phyloP scores from a whole-genome alignment of 2,797 vertebrate species.

The Neosalanx taihuensis region DNA sequence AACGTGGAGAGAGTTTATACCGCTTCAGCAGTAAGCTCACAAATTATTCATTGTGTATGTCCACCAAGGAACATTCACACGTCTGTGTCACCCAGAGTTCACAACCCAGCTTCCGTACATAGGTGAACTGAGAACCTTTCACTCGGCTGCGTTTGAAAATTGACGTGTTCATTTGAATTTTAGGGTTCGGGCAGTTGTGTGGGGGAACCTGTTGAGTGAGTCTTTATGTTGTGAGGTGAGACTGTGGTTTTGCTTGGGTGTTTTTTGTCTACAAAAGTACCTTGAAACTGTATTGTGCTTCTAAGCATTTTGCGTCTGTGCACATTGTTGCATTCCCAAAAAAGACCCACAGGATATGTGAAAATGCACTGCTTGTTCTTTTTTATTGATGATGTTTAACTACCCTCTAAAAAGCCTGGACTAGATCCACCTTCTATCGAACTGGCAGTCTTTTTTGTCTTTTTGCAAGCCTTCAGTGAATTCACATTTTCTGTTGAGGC shows the following conservation, averaged over 20 bases:
- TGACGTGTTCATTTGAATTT: conserved; percentile 52
- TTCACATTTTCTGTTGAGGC: conserved; percentile 7
- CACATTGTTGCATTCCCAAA: background rate
- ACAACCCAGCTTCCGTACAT: conserved; percentile 41
- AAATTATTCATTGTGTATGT: conserved; percentile 64
- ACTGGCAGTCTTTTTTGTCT: conserved; percentile 17
- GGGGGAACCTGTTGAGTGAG: conserved; percentile 23
- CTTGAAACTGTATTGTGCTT: background rate
- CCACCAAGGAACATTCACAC: conserved; percentile 49
- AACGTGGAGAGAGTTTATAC: conserved; percentile 44
- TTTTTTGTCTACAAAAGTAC: background rate
- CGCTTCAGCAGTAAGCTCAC: conserved; percentile 54
- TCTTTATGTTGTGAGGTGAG: background rate
- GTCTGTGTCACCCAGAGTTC: conserved; percentile 63
- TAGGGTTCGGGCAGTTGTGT: conserved; percentile 36
- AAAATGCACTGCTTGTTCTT: background rate
- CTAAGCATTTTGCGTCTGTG: background rate
- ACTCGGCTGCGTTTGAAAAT: conserved; percentile 23
- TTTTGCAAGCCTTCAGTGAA: conserved; percentile 12
- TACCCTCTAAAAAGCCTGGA: background rate
- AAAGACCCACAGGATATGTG: background rate
- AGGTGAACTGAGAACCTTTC: conserved; percentile 49
- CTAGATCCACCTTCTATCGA: conserved; percentile 6
- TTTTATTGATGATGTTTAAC: background rate
- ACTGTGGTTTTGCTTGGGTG: background rate